Base-by-base conservation (phyloP, 2,113 vertebrate species). In the Onychorhynchus coronatus region DNA sequence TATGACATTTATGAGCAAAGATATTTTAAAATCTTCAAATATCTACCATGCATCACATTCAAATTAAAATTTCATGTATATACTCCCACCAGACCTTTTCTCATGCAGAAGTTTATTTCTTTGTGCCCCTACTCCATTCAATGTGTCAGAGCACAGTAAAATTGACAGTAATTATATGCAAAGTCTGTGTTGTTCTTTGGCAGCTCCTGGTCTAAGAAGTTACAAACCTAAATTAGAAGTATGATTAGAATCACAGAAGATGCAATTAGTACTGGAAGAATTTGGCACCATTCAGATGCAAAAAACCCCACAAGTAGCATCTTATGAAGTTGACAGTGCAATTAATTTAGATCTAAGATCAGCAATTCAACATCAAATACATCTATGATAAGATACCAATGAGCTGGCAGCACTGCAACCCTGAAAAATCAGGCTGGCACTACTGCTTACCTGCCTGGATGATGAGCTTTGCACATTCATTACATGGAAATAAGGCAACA, bases 391-490 rank as follows among this genome's bases (percentile, higher is more conserved):
- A 94, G 94, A 91, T 74, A 80, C 84, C 82, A 95, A 59, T 1
- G 31, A 93, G 90, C 71, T 92, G 75, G 79, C 86, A 92, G 95
- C 55, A 30, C 61, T 68, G 95, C 88, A 94, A 89, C 91, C 31
- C 89, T 44, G 88, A 97, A 86, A 94, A 93, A 81, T 37, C 75
- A 92, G 83, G 77, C 78, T 95, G 91, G 92, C 88, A 76, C 50
- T 53, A 83, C 89, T 94, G 78, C 98, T 98, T 95, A 99, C 99
- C 99, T 98, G 99, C 98, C 96, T 99, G 99, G 97, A 99, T 99
- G 98, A 99, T 99, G 91, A 99, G 99, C 93, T 99, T 99, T n/a
- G 99, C 99, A 68, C 99, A 99, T 96, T 99, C 99, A 47, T 99
- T 99, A 96, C 99, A 99, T 5, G 99, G 99, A 97, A 99, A 99